Percentiles rank a stretch among this genome's conserved stretches.
Conservation (phyloP, 2,888 invertebrate genomes). For the Andrena trimmerana region DNA sequence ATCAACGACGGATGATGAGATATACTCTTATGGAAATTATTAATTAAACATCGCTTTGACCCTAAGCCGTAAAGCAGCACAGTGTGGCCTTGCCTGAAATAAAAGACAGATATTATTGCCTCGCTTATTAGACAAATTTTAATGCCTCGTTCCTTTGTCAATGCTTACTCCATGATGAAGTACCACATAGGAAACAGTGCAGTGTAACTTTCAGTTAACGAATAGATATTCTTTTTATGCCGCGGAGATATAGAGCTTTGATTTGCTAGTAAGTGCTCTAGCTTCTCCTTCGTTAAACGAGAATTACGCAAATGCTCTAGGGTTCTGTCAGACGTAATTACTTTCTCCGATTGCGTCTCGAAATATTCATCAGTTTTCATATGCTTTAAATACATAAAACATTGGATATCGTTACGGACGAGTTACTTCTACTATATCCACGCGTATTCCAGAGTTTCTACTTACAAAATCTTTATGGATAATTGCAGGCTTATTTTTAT, state of each 20-base stretch:
- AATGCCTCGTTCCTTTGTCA: background rate
- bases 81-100: constrained; percentile 93
- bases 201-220: constrained; percentile 61
- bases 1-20: constrained; percentile 90
- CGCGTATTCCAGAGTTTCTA: constrained; percentile 30
- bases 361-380: constrained; percentile 83
- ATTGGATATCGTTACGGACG: constrained; percentile 26
- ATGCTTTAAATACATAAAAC: constrained; percentile 64
- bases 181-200: constrained; percentile 90
- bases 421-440: constrained; percentile 11
- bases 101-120: constrained; percentile 54
- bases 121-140: constrained; percentile 16
- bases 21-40: constrained; percentile 90
- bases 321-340: constrained; percentile 92
- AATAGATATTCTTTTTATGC: constrained; percentile 86
- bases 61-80: constrained; percentile 95
- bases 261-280: constrained; percentile 87
- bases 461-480: constrained; percentile 78
- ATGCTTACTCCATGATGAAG: constrained; percentile 85
- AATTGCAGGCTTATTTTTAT: constrained; percentile 61
- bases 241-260: constrained; percentile 86
- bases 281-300: constrained; percentile 89
- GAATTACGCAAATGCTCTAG: constrained; percentile 91
- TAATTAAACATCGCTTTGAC: constrained; percentile 93
- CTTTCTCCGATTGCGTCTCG: constrained; percentile 79